Evolutionary conservation across 2,888 invertebrate species (phyloP).

Genomic region (Urechis unicinctus): DNA sequence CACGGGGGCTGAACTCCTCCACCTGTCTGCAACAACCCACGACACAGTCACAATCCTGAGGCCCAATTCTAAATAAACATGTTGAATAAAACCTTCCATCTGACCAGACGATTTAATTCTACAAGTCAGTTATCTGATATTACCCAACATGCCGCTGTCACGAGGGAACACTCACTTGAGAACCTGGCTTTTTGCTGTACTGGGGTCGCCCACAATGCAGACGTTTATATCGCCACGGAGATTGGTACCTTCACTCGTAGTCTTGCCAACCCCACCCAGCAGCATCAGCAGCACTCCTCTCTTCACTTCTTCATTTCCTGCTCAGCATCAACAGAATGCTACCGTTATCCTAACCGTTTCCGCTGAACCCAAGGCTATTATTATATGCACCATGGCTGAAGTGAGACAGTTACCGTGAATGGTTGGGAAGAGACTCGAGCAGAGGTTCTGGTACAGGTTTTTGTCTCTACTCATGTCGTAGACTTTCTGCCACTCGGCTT

Average conservation of each 20-base stretch:
- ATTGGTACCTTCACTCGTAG: conserved; percentile 81
- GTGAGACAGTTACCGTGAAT: conserved; percentile 82
- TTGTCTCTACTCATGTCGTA: conserved; percentile 96
- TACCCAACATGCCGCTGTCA: neutral
- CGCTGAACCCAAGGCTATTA: too few species aligned
- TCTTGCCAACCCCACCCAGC: conserved; percentile 95
- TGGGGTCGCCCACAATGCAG: conserved; percentile 97
- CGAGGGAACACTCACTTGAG: conserved; percentile 67
- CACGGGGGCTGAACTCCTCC: conserved; percentile 88
- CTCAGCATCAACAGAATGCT: neutral
- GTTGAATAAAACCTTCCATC: too few species aligned
- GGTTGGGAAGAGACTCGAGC: conserved; percentile 86
- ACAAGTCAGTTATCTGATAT: neutral
- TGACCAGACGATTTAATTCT: too few species aligned
- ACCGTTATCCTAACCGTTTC: too few species aligned
- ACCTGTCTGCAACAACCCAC: conserved; percentile 54
- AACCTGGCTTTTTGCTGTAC: conserved; percentile 96
- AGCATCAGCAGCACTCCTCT: conserved; percentile 80
- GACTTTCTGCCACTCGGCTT: conserved; percentile 74
- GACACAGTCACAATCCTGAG: too few species aligned
- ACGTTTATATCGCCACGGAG: conserved; percentile 95
- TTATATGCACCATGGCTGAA: too few species aligned
- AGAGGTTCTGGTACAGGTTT: conserved; percentile 78
- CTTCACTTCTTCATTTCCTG: conserved; percentile 89
- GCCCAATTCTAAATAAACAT: too few species aligned